Evolutionary conservation across 2,888 invertebrate genomes (phyloP).

Genomic region (Ectemnius cavifrons): DNA sequence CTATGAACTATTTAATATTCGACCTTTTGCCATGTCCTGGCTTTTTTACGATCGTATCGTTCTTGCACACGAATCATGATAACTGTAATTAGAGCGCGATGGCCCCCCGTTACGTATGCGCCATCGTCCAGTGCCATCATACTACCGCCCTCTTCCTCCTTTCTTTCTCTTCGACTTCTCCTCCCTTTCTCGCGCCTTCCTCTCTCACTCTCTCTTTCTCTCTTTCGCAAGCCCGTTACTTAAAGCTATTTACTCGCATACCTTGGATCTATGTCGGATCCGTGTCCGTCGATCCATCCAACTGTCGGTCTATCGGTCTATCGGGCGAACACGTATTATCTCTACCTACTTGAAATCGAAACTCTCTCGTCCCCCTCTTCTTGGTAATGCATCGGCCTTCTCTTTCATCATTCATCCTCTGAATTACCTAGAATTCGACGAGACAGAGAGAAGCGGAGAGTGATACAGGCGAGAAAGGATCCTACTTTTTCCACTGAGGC

Average conservation of each 20-base stretch:
- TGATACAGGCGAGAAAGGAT: no score
- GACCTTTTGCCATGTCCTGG: constrained; percentile 17
- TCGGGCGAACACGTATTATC: neutral
- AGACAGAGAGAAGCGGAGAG: constrained; percentile 1
- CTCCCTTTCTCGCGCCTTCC: constrained; percentile 15
- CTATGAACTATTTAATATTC: constrained; percentile 19
- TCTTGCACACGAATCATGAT: constrained; percentile 7
- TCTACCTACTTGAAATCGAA: neutral
- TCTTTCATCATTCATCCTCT: neutral
- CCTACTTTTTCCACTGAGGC: no score
- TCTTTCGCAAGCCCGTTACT: constrained; percentile 2
- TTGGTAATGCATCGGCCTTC: constrained; percentile 1
- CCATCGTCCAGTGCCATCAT: constrained; percentile 1
- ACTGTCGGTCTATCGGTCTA: constrained; percentile 1
- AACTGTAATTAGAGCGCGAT: neutral
- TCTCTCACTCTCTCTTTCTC: constrained; percentile 19
- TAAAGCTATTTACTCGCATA: constrained; percentile 17
- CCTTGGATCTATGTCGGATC: constrained; percentile 9
- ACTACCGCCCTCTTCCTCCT: constrained; percentile 8
- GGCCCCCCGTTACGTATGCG: constrained; percentile 1
- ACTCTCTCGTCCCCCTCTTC: neutral
- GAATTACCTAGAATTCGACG: neutral
- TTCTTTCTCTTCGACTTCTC: constrained; percentile 18
- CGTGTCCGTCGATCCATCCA: constrained; percentile 1
- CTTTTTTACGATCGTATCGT: constrained; percentile 33